Percentiles rank a stretch among this genome's conserved stretches.
These are phyloP conservation scores for Papilio elwesi DNA, from an alignment of 2,888 invertebrate genomes.

Conservation along the genomic window DNA sequence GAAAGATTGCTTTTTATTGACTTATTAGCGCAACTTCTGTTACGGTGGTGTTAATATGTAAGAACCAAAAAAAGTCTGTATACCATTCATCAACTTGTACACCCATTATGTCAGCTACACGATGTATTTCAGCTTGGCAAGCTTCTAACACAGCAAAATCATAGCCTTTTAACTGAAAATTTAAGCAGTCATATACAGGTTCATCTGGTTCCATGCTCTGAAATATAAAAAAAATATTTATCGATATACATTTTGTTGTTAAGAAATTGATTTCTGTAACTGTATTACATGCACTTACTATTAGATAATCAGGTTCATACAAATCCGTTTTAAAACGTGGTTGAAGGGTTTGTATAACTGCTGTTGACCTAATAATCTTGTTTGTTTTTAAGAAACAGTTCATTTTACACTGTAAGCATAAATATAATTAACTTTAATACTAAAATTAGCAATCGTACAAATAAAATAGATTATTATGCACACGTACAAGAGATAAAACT, in stretches of 20 bases:
- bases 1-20: too few relatives aligned
- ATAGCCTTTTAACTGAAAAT: constrained; percentile 92
- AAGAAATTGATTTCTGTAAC: constrained; percentile 38
- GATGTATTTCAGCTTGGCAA: constrained; percentile 91
- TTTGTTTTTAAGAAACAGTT: constrained; percentile 48
- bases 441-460: neutral
- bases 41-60: neutral
- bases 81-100: constrained; percentile 90
- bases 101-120: constrained; percentile 88
- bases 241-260: neutral
- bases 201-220: constrained; percentile 87
- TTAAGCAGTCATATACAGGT: constrained; percentile 89
- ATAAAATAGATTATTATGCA: neutral
- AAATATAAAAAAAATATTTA: constrained; percentile 53
- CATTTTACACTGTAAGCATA: constrained; percentile 58
- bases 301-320: constrained; percentile 90
- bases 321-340: constrained; percentile 69
- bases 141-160: constrained; percentile 92
- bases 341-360: constrained; percentile 50
- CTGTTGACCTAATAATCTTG: constrained; percentile 42
- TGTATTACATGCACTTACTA: constrained; percentile 77
- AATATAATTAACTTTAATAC: neutral
- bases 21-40: too few relatives aligned
- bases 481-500: constrained; percentile 50
- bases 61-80: constrained; percentile 17